These are phyloP conservation scores for Chiroxiphia lanceolata DNA, from an alignment of 2,797 vertebrate genomes.

Conservation along the genomic window DNA sequence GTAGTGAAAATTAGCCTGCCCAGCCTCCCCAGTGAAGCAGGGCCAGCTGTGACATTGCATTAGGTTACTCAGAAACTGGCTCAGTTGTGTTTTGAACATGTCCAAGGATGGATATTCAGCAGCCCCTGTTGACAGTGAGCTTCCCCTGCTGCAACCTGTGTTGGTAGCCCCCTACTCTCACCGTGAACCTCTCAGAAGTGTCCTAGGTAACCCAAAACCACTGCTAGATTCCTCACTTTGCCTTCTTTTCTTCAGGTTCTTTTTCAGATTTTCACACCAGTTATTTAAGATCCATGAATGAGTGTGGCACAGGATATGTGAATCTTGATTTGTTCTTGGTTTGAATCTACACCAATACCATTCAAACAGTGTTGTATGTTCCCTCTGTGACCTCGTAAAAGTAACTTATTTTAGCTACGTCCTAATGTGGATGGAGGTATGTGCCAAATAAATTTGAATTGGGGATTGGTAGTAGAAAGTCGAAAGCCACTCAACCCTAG, in stretches of 20 bases:
- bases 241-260: background rate
- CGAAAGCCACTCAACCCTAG: background rate
- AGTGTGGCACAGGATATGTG: background rate
- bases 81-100: background rate
- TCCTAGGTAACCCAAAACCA: background rate
- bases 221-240: background rate
- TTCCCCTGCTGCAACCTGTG: background rate
- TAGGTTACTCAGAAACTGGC: background rate
- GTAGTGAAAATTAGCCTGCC: too few relatives aligned
- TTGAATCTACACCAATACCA: background rate
- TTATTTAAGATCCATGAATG: background rate
- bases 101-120: background rate
- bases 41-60: background rate
- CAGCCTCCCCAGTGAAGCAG: background rate
- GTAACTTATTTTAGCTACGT: rapidly evolving
- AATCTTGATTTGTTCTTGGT: background rate
- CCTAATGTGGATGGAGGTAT: rapidly evolving
- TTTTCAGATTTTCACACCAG: background rate
- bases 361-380: background rate
- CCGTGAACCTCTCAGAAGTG: background rate
- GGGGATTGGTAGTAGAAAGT: background rate
- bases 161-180: background rate
- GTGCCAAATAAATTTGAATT: background rate
- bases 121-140: background rate
- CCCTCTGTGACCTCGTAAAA: background rate